Base-by-base conservation (phyloP, 2,888 invertebrate species). In the Dolichomitus sp. region DNA sequence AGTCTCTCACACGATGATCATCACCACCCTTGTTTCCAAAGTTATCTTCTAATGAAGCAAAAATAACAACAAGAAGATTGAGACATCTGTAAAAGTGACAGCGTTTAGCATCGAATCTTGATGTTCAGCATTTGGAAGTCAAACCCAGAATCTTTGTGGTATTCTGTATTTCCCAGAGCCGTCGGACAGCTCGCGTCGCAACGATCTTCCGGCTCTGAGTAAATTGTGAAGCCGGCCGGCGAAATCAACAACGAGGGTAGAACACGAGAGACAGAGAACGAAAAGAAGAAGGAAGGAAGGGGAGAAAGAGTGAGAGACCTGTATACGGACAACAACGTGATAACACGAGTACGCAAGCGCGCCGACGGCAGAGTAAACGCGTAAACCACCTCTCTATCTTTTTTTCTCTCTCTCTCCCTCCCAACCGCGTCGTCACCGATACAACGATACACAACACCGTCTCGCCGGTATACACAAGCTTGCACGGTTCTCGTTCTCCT, bases 361-460 rank as follows among this genome's bases (percentile, higher is more conserved):
- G 69, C 80, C 80, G 83, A 76, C 76, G 75, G 70, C 50, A 63
- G 45, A 73, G 73, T 75, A 73, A 83, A 83, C 80, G 80, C 68
- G 83, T 80, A 77, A 81, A 81, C 65, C 65, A 70, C 77, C 80
- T 78, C 48, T 37, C 30, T 19, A 33, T 70, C 57, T 11, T 63
- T 19, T 45, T 30, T 40, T 48, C 42, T 77, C 37, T 54, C 37
- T 27, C 42, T 70, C 70, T 9, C 63, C 12, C 45, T 17, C 48
- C 50, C 70, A 52, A 12, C 27, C 52, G 11, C 23, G 17, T 50
- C 52, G 75, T 57, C 80, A 77, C 72, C 72, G 83, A 83, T 80
- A 80, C 79, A 83, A 76, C 79, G 75, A 76, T 80, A 72, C 72
- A 79, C 80, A 72, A 75, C 79, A 85, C 86, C n/a, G n/a, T 82